Evolutionary conservation across 23 tunicate genomes (phyloP), one percentile per base, ranked within the genome.

Genomic region (Aplidium turbinatum): DNA sequence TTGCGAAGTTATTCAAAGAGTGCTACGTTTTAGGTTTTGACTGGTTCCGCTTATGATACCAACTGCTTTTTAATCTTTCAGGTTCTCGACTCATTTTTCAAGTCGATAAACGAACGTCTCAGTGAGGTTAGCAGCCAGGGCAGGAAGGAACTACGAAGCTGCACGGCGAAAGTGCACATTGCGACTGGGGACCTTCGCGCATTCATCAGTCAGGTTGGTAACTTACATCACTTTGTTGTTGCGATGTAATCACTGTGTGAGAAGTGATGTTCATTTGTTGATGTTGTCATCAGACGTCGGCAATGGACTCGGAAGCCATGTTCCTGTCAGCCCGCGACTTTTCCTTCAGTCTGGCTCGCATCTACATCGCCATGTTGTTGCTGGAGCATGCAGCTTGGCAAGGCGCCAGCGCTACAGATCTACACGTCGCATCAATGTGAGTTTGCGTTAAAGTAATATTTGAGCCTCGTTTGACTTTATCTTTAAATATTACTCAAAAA

Each of bases 321-420:
- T 73, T 78, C 50, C 35, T 68, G n/a, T 75, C 93, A 0, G 93
- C 93, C 1, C 80, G 98, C 6, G 98, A 93, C 65, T 85, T 93
- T 29, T 80, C 98, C 34, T 93, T 61, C 81, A 80, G 85, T 52
- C 38, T 93, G 38, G 82, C 92, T 19, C 75, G 79, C 11, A 81
- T 80, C 1, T 85, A 74, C 68, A 55, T 63, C 31, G 93, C 93
- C 5, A 26, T 64, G 19, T 54, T 93, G 70, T 26, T 93, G 68
- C 52, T 93, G 55, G 99, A 94, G 24, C 99, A 94, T 30, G 99
- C 99, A 23, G 82, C 85, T 6, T 87, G 86, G 83, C 47, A 66
- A 6, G 82, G 69, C 13, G 86, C 97, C 24, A 35, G 80, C 4
- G 31, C 51, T 5, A 61, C 58, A 19, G 99, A 94, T 46, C 52